Base-by-base conservation (phyloP, 2,888 invertebrate species). In the Phorcus lineatus region DNA sequence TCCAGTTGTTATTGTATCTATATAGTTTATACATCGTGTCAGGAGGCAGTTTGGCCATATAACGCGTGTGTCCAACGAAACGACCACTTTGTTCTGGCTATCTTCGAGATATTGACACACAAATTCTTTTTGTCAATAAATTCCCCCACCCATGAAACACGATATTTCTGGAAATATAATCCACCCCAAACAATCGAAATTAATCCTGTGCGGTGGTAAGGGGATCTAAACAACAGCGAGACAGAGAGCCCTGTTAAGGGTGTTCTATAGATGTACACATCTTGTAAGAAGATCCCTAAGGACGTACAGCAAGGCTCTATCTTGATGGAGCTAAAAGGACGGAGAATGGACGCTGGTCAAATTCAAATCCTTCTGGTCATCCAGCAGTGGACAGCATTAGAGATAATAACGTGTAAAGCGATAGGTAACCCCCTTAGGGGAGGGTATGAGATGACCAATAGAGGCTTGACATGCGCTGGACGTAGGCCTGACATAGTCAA, bases 71-170 rank as follows among this genome's bases (percentile, higher is more conserved):
- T 40, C 31, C 19, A 70, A 70, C 36, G 70, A 70, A 40, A 9
- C 36, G 70, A 31, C 36, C 70, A 70, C 70, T 70, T 70, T 70
- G 70, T 70, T 70, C 70, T 70, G n/a, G 36, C 36, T 70, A 40
- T 70, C 70, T 70, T 36, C 36, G 28, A 16, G 70, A 40, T 70
- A 70, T 16, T 40, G 31, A 40, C 70, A 70, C 40, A 70, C n/a
- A 40, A 70, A 70, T 31, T 70, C 70, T 70, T 70, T 70, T 70
- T 70, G 70, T 70, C 70, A 70, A 70, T 70, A 70, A 57, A 70
- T 70, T 70, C 70, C 40, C 40, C 70, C 70, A 31, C 70, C 40
- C 70, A 40, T 70, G 70, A 36, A 70, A 70, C 36, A 40, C 40
- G 40, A 70, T 70, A 31, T 70, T 70, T 36, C 40, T 17, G 24